A percentile compares a stretch with the other conserved stretches of the same genome.
These are phyloP conservation scores for Kryptolebias marmoratus DNA, from an alignment of 2,113 vertebrate species.

Conservation along the genomic window DNA sequence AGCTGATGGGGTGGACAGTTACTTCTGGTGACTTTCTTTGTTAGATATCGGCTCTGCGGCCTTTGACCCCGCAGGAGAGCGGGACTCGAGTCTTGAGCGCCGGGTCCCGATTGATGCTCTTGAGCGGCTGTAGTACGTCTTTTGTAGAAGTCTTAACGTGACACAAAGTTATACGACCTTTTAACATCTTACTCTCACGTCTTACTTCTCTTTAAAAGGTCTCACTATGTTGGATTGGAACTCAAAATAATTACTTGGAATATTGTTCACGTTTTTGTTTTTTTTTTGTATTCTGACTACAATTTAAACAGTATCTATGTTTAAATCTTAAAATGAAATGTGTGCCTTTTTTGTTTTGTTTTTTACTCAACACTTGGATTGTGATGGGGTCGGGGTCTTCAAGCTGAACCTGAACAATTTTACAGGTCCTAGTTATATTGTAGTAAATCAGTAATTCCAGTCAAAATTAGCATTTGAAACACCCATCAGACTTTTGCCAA, in stretches of 20 bases:
- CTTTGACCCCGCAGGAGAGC: constrained; percentile 25
- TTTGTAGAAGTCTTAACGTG: constrained; percentile 36
- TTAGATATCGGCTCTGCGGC: constrained; percentile 45
- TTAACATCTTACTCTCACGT: constrained; percentile 43
- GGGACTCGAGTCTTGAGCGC: constrained; percentile 6
- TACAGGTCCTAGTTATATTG: constrained; percentile 56
- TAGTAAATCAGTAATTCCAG: constrained; percentile 53
- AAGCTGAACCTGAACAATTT: constrained; percentile 37
- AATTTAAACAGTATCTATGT: constrained; percentile 90
- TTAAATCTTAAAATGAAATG: constrained; percentile 84
- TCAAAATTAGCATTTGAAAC: constrained; percentile 45
- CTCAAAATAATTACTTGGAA: constrained; percentile 43
- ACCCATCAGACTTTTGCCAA: constrained; percentile 78
- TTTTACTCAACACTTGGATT: background rate
- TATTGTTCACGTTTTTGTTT: constrained; percentile 41
- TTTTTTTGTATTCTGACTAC: constrained; percentile 81
- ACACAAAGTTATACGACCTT: constrained; percentile 47
- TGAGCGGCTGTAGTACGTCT: constrained; percentile 27
- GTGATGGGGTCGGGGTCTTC: background rate
- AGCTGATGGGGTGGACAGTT: constrained; percentile 20
- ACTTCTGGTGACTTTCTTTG: constrained; percentile 22
- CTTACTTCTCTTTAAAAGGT: constrained; percentile 28
- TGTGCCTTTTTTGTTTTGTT: constrained; percentile 82
- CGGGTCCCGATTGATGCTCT: constrained; percentile 6
- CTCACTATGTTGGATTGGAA: constrained; percentile 49